Conservation (phyloP, 2,797 vertebrate species). For the Spatula versicolor region DNA sequence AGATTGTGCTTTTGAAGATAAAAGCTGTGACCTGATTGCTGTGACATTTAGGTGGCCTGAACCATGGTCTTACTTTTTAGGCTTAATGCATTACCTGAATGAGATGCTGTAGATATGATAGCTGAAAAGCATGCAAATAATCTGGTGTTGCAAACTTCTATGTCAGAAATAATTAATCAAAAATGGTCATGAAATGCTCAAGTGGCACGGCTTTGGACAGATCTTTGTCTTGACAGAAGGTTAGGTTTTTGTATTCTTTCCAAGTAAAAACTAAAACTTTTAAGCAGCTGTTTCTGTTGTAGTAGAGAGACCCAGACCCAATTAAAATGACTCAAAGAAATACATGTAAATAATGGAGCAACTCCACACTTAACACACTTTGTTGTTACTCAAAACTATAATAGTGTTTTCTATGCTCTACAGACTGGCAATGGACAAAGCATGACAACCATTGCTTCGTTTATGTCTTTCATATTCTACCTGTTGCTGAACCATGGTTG, state of each 20-base stretch:
- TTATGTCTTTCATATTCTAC: neutral
- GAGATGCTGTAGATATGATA: conserved; percentile 42
- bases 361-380: neutral
- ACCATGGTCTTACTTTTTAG: neutral
- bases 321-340: neutral
- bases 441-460: neutral
- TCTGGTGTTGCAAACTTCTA: neutral
- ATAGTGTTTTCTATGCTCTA: neutral
- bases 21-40: conserved; percentile 52
- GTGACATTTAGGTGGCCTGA: conserved; percentile 51
- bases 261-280: neutral
- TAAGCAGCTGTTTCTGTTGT: conserved; percentile 15
- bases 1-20: conserved; percentile 63
- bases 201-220: conserved; percentile 6
- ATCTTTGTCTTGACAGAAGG: conserved; percentile 26
- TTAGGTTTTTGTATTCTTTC: conserved; percentile 19
- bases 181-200: conserved; percentile 25
- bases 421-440: neutral
- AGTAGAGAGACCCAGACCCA: neutral
- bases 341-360: neutral
- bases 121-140: conserved; percentile 31
- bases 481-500: neutral
- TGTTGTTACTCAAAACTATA: no score
- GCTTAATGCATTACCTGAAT: conserved; percentile 49
- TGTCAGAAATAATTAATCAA: conserved; percentile 65